Evolutionary conservation across 2,797 vertebrate species (phyloP).

Genomic region (Mormyrus hasselquistii): DNA sequence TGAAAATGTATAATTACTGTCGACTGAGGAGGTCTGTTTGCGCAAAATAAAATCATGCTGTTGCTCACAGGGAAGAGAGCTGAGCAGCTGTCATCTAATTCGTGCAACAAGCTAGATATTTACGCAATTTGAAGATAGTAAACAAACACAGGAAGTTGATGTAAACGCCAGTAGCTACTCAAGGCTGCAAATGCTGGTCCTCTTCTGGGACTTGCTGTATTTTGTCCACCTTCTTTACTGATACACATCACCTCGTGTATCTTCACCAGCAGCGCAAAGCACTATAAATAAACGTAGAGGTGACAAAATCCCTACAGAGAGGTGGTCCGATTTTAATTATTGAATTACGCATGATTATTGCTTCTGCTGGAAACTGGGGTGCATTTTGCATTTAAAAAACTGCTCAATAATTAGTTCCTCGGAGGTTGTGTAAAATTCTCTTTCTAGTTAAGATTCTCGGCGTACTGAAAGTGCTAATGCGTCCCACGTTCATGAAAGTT

Average conservation of each 20-base stretch:
- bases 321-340: constrained; percentile 51
- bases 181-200: background rate
- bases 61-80: background rate
- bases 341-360: constrained; percentile 64
- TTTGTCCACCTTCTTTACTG: background rate
- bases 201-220: background rate
- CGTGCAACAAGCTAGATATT: background rate
- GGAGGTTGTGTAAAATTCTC: constrained; percentile 55
- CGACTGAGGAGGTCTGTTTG: background rate
- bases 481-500: constrained; percentile 52
- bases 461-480: constrained; percentile 38
- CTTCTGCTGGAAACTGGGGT: constrained; percentile 42
- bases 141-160: background rate
- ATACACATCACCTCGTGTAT: background rate
- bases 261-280: background rate
- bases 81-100: background rate
- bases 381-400: constrained; percentile 54
- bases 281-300: constrained; percentile 25
- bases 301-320: constrained; percentile 30
- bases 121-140: background rate
- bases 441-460: constrained; percentile 43
- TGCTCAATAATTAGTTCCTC: constrained; percentile 67
- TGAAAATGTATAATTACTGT: constrained; percentile 4
- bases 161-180: background rate
- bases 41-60: background rate